Base-by-base conservation (phyloP, 2,888 invertebrate genomes). In the Brachyptera risi region DNA sequence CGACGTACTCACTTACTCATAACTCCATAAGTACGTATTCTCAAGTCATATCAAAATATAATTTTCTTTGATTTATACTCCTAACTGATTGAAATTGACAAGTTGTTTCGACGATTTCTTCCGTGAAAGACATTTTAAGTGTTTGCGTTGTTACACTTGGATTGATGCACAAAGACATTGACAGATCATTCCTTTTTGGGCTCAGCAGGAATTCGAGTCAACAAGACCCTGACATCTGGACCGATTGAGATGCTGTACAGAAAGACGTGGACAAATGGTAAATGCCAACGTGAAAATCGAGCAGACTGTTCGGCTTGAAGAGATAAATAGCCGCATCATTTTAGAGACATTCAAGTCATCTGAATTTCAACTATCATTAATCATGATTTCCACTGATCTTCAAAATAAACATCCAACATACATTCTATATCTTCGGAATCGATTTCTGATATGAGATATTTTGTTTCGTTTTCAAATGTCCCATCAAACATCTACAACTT, bases 121-220 rank as follows among this genome's bases (percentile, higher is more conserved):
- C 47, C 47, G 37, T 21, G 21, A 54, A 37, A 54, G 19, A 19
- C 37, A 15, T 15, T 31, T 54, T 35, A 54, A 54, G 35, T 54
- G 54, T 54, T 54, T 37, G 54, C 37, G 37, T 37, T 31, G 35
- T 37, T 54, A 15, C 54, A 21, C 54, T 21, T 37, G 54, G 37
- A 54, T 35, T 37, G 54, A 54, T 35, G 13, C 37, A 37, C 21
- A 37, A 11, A n/a, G 51, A 59, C 59, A 24, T 40, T 59, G 59
- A 59, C 54, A 31, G 24, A 59, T 59, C 59, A 51, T 54, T 59
- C 51, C 59, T 54, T 37, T 37, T 54, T 59, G 40, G 40, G 17
- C 51, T 54, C 54, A 7, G 24, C 42, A 13, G 13, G 42, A 38
- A 21, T 24, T 11, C 7, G 21, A 54, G 54, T 54, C 54, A 54